Evolutionary conservation across 2,888 invertebrate species (phyloP), one percentile per base, ranked within the genome.

Genomic region (Nyleta sp.): DNA sequence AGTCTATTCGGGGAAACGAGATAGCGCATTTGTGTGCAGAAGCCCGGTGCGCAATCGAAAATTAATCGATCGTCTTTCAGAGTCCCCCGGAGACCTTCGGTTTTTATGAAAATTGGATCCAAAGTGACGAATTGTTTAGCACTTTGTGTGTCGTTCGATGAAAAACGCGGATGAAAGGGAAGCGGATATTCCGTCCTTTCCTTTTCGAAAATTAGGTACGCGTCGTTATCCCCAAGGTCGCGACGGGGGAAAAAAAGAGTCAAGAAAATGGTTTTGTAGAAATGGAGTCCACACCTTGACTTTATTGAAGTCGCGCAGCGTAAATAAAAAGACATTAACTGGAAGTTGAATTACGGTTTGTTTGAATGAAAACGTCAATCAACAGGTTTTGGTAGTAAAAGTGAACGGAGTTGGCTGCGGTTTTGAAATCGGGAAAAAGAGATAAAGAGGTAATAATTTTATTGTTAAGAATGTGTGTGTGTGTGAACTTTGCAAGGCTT

Each of bases 381-480:
- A 62, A 42, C 57, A 40, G 40, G 57, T 40, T 40, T 57, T 42
- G 57, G 20, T 57, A 28, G 40, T 28, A 57, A 57, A 53, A 57
- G 40, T 57, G 40, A 57, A 57, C 24, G 40, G 57, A 40, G 5
- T 50, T 13, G 10, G 17, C 22, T 11, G 11, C 11, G 8, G 11
- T 46, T 46, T 22, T 10, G 22, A 46, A 46, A 28, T 50, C 13
- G 13, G 28, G 10, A 50, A 50, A 28, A 46, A 22, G 1, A 46
- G 44, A 46, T 46, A 35, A 35, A n/a, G 35, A 35, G 35, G 13
- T n/a, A 5, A n/a, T 35, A 8, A 10, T 35, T n/a, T 35, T 35
- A 35, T 11, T 35, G 35, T n/a, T 11, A n/a, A n/a, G 4, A 35
- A 35, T 35, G 35, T 85, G 80, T n/a, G n/a, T n/a, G n/a, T n/a